Evolutionary conservation across 2,113 vertebrate species (phyloP), one percentile per base, ranked within the genome.

Genomic region (Sitta europaea): DNA sequence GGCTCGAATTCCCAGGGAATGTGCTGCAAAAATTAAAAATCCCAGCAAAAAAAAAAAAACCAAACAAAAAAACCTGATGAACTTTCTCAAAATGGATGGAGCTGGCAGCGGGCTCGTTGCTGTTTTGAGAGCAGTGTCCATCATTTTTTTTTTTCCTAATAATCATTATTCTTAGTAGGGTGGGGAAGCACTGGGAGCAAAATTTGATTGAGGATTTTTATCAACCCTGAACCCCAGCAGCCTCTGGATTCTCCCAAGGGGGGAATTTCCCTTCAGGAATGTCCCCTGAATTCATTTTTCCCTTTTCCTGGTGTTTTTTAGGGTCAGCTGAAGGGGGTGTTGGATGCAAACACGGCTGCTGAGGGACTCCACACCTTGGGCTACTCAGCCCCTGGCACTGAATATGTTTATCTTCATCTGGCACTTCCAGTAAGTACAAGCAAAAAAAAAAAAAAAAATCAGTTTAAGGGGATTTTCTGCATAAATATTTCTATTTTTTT

Each of bases 361-460:
- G 92, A 97, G 28, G 95, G 97, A 9, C 97, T 99, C 27, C 96
- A 97, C 77, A 96, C 96, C 8, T 78, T 99, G 40, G 98, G 99
- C 10, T 97, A 63, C 70, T 98, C 98, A 7, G 98, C 98, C 31
- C 67, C 92, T 4, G 98, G 98, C 12, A 98, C 97, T 2, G 97
- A 98, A 33, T 97, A 98, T 2, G 97, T 97, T 63, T 99, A 98
- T 95, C 98, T 98, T 31, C 83, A 96, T 10, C 97, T 99, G 5
- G 97, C 96, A 0, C 89, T 99, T 24, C 94, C 98, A 11, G 99
- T 99, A 96, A 99, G 99, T 98, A 85, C 22, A 45, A 68, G 33
- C 12, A 11, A 45, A 36, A 40, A 38, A 36, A 24, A 5, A 36
- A 47, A 16, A n/a, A 45, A 70, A 50, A 14, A 14, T 51, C 25